Conservation (phyloP, 1,140 invertebrate genomes). For the Berghia stephanieae region DNA sequence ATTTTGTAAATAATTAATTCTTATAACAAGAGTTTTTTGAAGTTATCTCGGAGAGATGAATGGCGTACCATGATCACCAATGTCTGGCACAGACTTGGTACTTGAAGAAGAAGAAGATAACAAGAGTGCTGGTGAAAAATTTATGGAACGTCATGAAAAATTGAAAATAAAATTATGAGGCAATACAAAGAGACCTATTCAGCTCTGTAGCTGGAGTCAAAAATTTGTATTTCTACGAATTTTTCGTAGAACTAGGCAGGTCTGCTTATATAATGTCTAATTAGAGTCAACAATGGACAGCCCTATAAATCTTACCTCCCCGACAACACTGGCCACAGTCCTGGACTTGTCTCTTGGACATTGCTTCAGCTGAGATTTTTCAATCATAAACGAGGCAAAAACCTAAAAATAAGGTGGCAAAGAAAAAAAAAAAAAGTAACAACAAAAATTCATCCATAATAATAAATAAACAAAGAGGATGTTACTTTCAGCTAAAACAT, state of each 20-base stretch:
- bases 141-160: no score
- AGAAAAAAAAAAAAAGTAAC: conserved; percentile 33
- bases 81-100: no score
- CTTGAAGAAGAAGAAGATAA: no score
- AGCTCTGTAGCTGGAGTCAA: neutral
- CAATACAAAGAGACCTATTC: neutral
- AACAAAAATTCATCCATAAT: neutral
- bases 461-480: neutral
- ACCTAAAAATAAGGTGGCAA: neutral
- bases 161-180: neutral
- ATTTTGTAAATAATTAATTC: no score
- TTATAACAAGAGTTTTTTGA: no score
- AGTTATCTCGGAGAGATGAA: no score
- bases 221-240: neutral
- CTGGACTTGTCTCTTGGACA: conserved; percentile 26
- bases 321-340: conserved; percentile 15
- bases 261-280: neutral
- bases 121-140: no score
- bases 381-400: neutral
- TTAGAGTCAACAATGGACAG: no score
- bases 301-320: conserved; percentile 7
- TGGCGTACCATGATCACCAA: no score
- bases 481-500: neutral
- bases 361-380: neutral
- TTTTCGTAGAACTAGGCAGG: neutral